Conservation (phyloP, 2,113 vertebrate species). For the Ciconia maguari region DNA sequence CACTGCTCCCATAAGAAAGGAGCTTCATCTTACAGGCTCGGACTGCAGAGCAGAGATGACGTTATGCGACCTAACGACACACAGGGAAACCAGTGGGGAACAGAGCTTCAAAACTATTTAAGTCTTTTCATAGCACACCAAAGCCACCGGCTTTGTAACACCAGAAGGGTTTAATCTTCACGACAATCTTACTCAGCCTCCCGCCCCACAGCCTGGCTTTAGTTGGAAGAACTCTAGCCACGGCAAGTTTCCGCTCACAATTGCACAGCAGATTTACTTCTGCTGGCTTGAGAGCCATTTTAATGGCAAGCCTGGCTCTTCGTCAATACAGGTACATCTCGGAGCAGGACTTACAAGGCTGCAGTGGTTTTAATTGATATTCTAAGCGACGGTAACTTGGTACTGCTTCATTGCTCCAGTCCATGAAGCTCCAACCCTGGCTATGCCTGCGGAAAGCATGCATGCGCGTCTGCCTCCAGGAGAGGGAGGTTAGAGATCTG, state of each 20-base stretch:
- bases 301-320: background rate
- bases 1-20: background rate
- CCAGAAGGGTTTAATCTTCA: background rate
- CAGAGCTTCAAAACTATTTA: background rate
- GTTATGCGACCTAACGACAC: background rate
- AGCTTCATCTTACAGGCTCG: background rate
- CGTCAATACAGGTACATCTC: background rate
- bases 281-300: background rate
- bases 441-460: background rate
- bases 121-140: background rate
- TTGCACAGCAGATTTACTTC: background rate
- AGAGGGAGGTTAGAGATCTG: background rate
- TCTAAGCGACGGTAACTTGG: background rate
- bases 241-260: background rate
- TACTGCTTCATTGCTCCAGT: background rate
- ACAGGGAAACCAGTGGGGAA: background rate
- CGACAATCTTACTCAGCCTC: background rate
- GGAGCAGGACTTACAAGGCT: background rate
- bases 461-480: background rate
- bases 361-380: background rate
- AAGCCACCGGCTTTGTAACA: background rate
- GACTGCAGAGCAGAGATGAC: background rate
- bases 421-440: background rate
- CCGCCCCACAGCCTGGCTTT: background rate
- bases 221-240: background rate